Evolutionary conservation across 2,888 invertebrate genomes (phyloP).

Genomic region (Lepidocyrtinus sp.): DNA sequence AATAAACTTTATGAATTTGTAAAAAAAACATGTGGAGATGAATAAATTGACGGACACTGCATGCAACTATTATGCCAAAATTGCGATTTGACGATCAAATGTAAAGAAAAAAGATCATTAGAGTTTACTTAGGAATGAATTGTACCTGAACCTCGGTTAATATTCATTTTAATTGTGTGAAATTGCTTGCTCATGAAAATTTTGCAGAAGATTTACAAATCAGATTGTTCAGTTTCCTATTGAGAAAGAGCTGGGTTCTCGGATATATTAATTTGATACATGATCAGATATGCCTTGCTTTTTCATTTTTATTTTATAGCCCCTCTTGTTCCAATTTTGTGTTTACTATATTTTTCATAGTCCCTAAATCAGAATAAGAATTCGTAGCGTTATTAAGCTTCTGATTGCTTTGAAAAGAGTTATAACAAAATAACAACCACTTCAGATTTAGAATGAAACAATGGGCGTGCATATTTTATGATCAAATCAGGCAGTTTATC

Average conservation of each 20-base stretch:
- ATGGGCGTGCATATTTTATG: not conserved
- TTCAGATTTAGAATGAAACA: not conserved
- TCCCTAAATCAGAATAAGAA: not conserved
- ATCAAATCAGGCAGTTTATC: not conserved
- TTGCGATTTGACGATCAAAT: not conserved
- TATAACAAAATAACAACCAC: not conserved
- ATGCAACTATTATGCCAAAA: not conserved
- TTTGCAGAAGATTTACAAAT: too few relatives aligned
- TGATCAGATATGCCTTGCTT: not conserved
- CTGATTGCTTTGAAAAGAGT: not conserved
- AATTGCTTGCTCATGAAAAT: not conserved
- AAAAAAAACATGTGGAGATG: not conserved
- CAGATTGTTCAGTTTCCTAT: too few relatives aligned
- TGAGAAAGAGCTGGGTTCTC: too few relatives aligned
- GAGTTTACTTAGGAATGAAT: not conserved
- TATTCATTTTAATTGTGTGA: not conserved
- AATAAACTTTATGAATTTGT: not conserved
- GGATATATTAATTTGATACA: not conserved
- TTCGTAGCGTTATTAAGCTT: not conserved
- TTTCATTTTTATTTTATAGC: not conserved
- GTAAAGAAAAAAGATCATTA: not conserved
- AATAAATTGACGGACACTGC: slow-evolving; percentile 12
- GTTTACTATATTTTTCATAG: not conserved
- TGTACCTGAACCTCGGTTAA: not conserved
- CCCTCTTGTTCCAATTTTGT: not conserved